Evolutionary conservation across 1,140 invertebrate genomes (phyloP), one percentile per base, ranked within the genome.

Genomic region (Macrotrachela quadricornifera): DNA sequence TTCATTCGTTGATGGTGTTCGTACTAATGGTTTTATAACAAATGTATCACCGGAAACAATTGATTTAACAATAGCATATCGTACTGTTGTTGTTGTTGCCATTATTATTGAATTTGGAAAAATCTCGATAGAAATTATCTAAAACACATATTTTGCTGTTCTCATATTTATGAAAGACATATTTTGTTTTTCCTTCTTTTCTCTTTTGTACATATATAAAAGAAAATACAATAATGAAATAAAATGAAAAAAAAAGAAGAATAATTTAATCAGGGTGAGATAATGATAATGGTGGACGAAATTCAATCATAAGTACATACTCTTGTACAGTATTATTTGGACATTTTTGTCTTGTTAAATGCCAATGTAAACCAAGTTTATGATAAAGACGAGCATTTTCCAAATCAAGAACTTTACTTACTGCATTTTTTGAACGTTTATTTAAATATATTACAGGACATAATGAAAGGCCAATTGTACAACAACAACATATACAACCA

Each of bases 401-500:
- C 12, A 47, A 46, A 15, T 53, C 43, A 14, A 53, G 37, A 9
- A 53, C 12, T 18, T 47, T 53, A 39, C 39, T 46, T n/a, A 53
- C 46, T 30, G 45, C 46, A 15, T 46, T n/a, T 42, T 41, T 46
- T 6, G 51, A 44, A 36, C 46, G 46, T 42, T 53, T 53, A 42
- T 53, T 53, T 9, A 53, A 30, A 13, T 45, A 42, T n/a, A 53
- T 46, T 0, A 53, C 51, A 37, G 51, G 51, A 15, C 46, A 18
- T 30, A 53, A 39, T 47, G 51, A 53, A 42, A 44, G 46, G 42
- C 51, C 51, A 46, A 53, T 36, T 18, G 51, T 53, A 48, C 51
- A 53, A 39, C 51, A 53, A 47, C 51, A 53, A 53, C 46, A 53
- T 16, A 53, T 43, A 40, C 44, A 53, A 47, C 51, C 51, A 39